Base-by-base conservation (phyloP, 2,797 vertebrate species). In the Rhinatrema bivittatum region DNA sequence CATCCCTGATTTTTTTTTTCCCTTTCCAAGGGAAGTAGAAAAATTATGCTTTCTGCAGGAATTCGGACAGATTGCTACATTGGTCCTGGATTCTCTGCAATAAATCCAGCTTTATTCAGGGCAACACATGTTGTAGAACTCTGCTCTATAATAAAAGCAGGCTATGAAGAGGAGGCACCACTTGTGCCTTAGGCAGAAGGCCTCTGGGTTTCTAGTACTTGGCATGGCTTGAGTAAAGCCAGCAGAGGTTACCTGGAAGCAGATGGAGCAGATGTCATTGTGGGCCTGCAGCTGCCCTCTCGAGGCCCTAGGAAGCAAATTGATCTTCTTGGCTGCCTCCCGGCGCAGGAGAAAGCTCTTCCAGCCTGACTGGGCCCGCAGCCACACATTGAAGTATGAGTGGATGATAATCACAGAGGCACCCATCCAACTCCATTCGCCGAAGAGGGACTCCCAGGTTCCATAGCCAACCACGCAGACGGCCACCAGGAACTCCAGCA, bases 351-450 rank as follows among this genome's bases (percentile, higher is more conserved):
- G 67, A 54, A 92, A 91, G 72, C 89, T 92, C 62, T 47, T 78
- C 91, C 91, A 93, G 55, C 89, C 91, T 0, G 87, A 83, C 59
- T 81, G 89, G 8, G 90, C 91, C 1, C 89, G 62, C 30, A 91
- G 83, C 90, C 89, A 92, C 4, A 92, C 87, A 10, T 92, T 93
- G 71, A 89, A 91, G 69, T 93, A 93, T 1, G 87, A 90, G 64
- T 93, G 90, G 64, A 91, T 78, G 60, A 91, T 81, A 29, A 93
- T 88, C 56, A 92, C 83, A 0, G 86, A 90, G 38, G 87, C 87
- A 1, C 88, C 90, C 85, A 91, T 79, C 91, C 91, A 92, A 66
- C 87, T 91, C 91, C 90, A 93, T 55, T 93, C 87, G 2, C 90
- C 90, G 1, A 87, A 81, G 37, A 91, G 61, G 0, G 87, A 90